Evolutionary conservation across 2,888 invertebrate species (phyloP), one percentile per base, ranked within the genome.

Genomic region (Acanthacorydalis orientalis): DNA sequence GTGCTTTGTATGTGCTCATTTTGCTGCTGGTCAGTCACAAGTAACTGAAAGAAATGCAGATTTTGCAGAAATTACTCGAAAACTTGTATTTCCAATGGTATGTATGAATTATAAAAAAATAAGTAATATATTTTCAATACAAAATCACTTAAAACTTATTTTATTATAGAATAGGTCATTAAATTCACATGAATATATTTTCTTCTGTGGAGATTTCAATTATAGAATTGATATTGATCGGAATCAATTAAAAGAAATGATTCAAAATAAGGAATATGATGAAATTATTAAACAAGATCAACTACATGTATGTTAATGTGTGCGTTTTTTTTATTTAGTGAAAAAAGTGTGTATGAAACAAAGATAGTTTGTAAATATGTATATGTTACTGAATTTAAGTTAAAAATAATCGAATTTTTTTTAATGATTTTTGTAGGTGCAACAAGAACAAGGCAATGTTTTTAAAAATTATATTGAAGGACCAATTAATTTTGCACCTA

Each of bases 161-260:
- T 47, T 47, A 38, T 58, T 63, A 47, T 57, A 75, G 74, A 92
- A 91, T 9, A 75, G 92, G 50, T 85, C 87, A 0, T 68, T 97
- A 7, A 87, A 89, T 63, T 88, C 92, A 1, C 97, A 98, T 62
- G 98, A 99, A 68, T 96, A 93, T 64, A 83, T 98, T 1, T 96
- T 98, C 67, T 99, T 97, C 97, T 92, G 96, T 64, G 98, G 98
- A 1, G 98, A 98, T 69, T 98, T 98, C 64, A 98, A 99, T 65
- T 99, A 98, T 62, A 79, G 98, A 49, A 83, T 98, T 49, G 95
- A 97, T 63, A 79, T 97, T 76, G 85, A 89, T 53, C 91, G 90
- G 60, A 95, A 95, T 7, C 90, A 92, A 61, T 83, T 95, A 51
- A 90, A 91, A 59, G 81, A 86, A 50, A 70, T 88, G 51, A 77